Evolutionary conservation across 1,140 invertebrate genomes (phyloP).

Genomic region (Yoshiicerus persimilis): DNA sequence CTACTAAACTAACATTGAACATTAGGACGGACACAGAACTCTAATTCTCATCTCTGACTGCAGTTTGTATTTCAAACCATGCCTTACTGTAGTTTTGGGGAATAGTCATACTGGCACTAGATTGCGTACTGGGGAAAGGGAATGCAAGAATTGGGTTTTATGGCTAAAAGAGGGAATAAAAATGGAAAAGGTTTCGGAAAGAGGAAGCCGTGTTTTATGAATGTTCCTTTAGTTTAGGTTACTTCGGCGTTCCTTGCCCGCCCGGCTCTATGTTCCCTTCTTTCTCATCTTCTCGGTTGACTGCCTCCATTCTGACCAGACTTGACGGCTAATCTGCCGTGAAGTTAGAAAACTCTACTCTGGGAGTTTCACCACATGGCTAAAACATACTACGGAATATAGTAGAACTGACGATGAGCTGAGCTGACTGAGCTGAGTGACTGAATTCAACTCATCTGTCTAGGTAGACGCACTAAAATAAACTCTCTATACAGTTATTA

Average conservation of each 20-base stretch:
- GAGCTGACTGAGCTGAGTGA: background rate
- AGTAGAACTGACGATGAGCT: background rate
- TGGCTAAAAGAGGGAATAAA: background rate
- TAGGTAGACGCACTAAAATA: background rate
- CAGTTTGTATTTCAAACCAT: background rate
- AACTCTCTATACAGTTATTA: background rate
- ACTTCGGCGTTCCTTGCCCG: background rate
- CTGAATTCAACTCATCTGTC: background rate
- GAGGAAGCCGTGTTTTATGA: background rate
- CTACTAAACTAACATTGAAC: background rate
- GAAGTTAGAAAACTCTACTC: constrained; percentile 47
- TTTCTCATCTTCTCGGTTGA: constrained; percentile 45
- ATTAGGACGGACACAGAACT: background rate
- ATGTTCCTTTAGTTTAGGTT: background rate
- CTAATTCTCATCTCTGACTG: background rate
- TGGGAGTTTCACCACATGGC: constrained; percentile 38
- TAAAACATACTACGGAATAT: background rate
- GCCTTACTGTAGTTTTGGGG: background rate
- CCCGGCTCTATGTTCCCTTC: constrained; percentile 37
- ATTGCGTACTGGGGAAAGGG: background rate
- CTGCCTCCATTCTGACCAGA: constrained; percentile 47
- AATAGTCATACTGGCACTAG: background rate
- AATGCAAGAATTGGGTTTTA: background rate
- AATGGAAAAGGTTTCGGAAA: background rate
- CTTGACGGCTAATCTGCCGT: constrained; percentile 48